A percentile compares a stretch with the other conserved stretches of the same genome.
phyloP scores from a whole-genome alignment of 2,888 invertebrate genomes.

The Ichneumoninae sp. region DNA sequence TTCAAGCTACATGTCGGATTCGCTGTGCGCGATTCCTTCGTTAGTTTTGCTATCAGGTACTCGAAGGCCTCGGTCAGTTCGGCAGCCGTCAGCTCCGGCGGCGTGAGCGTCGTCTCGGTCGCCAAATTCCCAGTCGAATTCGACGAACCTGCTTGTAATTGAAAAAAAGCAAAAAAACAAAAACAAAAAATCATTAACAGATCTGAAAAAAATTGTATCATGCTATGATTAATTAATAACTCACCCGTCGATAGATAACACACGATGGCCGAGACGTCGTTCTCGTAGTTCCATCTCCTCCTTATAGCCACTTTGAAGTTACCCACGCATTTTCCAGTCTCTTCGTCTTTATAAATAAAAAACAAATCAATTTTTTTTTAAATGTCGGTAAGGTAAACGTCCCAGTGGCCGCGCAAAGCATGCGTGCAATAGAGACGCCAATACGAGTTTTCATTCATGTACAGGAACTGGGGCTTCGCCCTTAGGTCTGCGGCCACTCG shows the following conservation, averaged over 20 bases:
- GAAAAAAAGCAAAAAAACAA: background rate
- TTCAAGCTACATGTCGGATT: slow-evolving; percentile 90
- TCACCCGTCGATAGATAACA: slow-evolving; percentile 92
- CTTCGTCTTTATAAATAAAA: slow-evolving; percentile 89
- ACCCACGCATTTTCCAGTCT: slow-evolving; percentile 94
- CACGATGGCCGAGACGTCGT: slow-evolving; percentile 93
- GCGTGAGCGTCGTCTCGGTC: slow-evolving; percentile 78
- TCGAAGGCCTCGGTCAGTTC: slow-evolving; percentile 86
- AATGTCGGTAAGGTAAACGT: no score
- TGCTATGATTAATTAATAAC: slow-evolving; percentile 47
- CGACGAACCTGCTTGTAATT: slow-evolving; percentile 78
- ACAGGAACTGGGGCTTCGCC: no score
- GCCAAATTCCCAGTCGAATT: slow-evolving; percentile 82
- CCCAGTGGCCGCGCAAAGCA: no score
- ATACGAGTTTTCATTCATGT: no score
- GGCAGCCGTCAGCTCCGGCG: slow-evolving; percentile 83
- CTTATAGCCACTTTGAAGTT: slow-evolving; percentile 93
- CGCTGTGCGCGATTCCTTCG: slow-evolving; percentile 84
- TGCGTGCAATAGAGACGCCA: no score
- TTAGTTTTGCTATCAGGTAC: slow-evolving; percentile 86
- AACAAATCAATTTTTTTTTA: background rate
- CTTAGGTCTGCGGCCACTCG: no score
- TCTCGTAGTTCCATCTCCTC: slow-evolving; percentile 95
- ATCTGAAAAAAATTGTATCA: background rate
- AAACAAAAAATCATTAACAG: background rate